Base-by-base conservation (phyloP, 2,797 vertebrate species). In the Rhyacichthys aspro region DNA sequence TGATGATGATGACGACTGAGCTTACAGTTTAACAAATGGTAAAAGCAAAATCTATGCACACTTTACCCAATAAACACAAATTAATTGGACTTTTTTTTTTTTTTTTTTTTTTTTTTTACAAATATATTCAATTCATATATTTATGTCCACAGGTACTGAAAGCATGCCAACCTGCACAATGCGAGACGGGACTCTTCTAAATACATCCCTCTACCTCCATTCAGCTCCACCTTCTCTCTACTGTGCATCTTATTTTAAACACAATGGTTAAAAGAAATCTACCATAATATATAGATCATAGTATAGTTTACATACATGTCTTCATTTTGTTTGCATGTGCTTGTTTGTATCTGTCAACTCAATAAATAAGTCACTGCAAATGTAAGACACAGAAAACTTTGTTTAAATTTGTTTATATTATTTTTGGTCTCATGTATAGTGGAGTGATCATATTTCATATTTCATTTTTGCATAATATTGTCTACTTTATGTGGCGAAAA, bases 1-100 rank as follows among this genome's bases (percentile, higher is more conserved):
- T 11, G 97, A 98, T 0, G 96, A 98, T 0, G 96, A 98, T 0
- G 97, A 98, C 0, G 95, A 97, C 65, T 96, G 89, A 94, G 55
- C 65, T 72, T 80, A 9, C 19, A 1, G 50, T n/a, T 69, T 47
- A 54, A 59, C 18, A 23, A 46, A 81, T 33, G 67, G 81, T 77
- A 63, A 76, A 45, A n/a, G 42, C 37, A 44, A 15, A 53, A 37
- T 71, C 17, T 41, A 19, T 28, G 17, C 15, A 1, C 55, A 15
- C 59, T 54, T 59, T 55, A 41, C 36, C 23, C 3, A 18, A 11
- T 33, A n/a, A 36, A 17, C 15, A 17, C 47, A 52, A 34, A 17
- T 17, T 37, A 18, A 11, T 28, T 28, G 23, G 7, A n/a, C n/a
- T n/a, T n/a, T n/a, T n/a, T n/a, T n/a, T n/a, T n/a, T n/a, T n/a